Percentiles rank a stretch among this genome's conserved stretches.
Conservation (phyloP, 2,113 vertebrate species). For the Erythrocercus mccallii region DNA sequence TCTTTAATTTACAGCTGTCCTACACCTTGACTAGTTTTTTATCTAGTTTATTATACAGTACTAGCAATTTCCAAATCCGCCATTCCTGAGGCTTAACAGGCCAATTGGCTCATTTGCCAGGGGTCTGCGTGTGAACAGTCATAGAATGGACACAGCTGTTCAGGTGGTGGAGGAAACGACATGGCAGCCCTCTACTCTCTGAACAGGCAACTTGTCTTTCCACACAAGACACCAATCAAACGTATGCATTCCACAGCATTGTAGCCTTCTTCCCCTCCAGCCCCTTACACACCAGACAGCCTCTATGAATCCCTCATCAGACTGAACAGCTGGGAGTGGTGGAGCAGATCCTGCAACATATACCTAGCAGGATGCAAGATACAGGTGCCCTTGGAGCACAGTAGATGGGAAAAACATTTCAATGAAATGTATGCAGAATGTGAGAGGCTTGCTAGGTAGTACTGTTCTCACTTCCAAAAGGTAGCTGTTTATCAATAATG, state of each 20-base stretch:
- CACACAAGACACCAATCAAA: background rate
- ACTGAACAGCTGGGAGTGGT: background rate
- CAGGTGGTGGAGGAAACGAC: background rate
- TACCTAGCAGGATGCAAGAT: background rate
- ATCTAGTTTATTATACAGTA: background rate
- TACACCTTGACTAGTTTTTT: background rate
- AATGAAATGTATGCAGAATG: background rate
- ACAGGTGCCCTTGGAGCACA: background rate
- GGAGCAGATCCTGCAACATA: background rate
- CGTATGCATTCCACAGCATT: background rate
- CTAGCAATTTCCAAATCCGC: background rate
- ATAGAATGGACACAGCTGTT: accelerated
- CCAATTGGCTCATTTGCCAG: background rate
- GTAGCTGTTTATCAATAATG: background rate
- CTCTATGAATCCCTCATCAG: background rate
- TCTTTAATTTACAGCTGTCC: background rate
- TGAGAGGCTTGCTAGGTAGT: background rate
- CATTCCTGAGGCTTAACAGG: background rate
- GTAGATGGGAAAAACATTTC: background rate
- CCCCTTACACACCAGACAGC: background rate
- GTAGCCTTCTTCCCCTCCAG: background rate
- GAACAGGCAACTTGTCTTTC: background rate
- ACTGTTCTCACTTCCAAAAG: background rate
- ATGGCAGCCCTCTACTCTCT: background rate
- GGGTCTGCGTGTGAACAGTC: background rate